Conservation (phyloP, 2,888 invertebrate species). For the Hybos culiciformis region DNA sequence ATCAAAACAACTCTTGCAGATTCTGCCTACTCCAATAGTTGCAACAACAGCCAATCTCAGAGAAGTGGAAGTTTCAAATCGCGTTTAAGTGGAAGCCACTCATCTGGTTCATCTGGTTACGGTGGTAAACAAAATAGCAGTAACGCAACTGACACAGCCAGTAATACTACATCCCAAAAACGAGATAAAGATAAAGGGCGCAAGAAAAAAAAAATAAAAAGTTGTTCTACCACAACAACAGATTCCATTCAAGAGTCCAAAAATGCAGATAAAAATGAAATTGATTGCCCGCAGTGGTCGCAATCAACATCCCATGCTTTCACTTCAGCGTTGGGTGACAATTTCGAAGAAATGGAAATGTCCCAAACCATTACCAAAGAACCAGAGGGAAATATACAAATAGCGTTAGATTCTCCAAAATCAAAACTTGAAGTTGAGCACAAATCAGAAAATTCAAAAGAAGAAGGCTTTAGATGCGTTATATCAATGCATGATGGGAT, state of each 20-base stretch:
- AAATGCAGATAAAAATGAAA: too few species aligned
- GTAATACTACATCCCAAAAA: conserved; percentile 32
- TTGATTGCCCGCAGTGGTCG: too few species aligned
- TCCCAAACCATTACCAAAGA: too few species aligned
- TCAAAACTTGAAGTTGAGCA: too few species aligned
- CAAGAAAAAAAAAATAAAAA: conserved; percentile 45
- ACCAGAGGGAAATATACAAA: too few species aligned
- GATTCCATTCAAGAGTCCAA: too few species aligned
- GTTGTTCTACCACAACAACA: conserved; percentile 14
- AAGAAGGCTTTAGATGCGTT: conserved; percentile 59
- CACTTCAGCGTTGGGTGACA: too few species aligned
- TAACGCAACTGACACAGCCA: background rate
- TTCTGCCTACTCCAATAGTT: conserved; percentile 70
- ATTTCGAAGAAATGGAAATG: too few species aligned
- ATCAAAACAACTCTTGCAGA: conserved; percentile 46
- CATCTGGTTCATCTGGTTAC: conserved; percentile 69
- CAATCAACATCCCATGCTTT: too few species aligned
- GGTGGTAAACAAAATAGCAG: conserved; percentile 40
- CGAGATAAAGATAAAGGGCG: conserved; percentile 44
- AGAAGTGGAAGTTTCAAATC: conserved; percentile 67
- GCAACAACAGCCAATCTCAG: conserved; percentile 69
- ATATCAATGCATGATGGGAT: conserved; percentile 75
- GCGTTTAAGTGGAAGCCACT: conserved; percentile 59
- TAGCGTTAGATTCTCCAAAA: too few species aligned
- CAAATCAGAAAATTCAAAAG: background rate